Base-by-base conservation (phyloP, 37 sponge, comb jelly and placozoan genomes). In the Oopsacas minuta region DNA sequence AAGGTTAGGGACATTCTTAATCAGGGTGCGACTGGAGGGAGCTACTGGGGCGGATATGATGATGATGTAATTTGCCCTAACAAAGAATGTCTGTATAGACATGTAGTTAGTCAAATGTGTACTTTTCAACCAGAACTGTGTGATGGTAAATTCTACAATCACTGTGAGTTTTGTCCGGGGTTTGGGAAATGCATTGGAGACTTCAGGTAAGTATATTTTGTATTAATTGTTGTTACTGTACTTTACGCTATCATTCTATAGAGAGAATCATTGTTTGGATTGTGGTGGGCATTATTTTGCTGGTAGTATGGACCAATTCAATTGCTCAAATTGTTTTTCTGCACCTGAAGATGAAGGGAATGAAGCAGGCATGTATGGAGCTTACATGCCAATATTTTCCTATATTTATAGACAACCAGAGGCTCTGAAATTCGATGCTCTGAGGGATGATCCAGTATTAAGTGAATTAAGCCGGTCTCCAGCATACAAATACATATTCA, bases 151-250 rank as follows among this genome's bases (percentile, higher is more conserved):
- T 61, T 61, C 30, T 61, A 61, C 30, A 61, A 61, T 34, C 75
- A 61, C 30, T 61, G 75, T n/a, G 75, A 3, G 1, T n/a, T 61
- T 25, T 61, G 75, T 61, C 75, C 75, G 5, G 75, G 75, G 30
- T 61, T 61, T 61, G 75, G 75, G 30, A 34, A 61, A 3, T 61
- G 75, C 75, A 61, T 61, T 61, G 75, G 75, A 61, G 75, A 61
- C 75, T 61, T 3, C 28, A 61, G 75, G 75, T 61, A 20, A n/a
- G 75, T 25, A 61, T 25, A 3, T 12, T 10, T 12, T 61, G 75
- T 25, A 32, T 10, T 12, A 46, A 17, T 12, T 46, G 17, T 46
- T 22, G 51, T 17, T 46, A 46, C 51, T 46, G 51, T 46, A 12
- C 12, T 46, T 46, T 17, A 46, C 17, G 51, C 51, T 25, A 3